Percentiles rank a stretch among this genome's conserved stretches.
Conservation (phyloP, 2,888 invertebrate species). For the Argyresthia albistria region DNA sequence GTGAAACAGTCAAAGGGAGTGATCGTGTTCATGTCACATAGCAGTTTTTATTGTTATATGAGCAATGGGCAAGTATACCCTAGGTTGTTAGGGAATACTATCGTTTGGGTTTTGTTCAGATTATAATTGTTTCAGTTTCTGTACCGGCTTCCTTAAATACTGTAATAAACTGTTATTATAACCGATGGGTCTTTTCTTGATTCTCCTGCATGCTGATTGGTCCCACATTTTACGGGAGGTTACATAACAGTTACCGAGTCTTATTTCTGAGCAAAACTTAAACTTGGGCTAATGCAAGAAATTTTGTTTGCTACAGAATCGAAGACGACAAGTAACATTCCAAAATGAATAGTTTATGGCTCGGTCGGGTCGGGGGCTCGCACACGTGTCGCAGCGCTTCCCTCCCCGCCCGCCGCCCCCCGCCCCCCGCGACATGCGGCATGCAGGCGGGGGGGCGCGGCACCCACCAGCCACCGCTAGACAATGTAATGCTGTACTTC, state of each 20-base stretch:
- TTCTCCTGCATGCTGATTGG: conserved; percentile 57
- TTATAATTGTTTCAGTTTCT: conserved; percentile 50
- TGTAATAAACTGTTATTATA: conserved; percentile 63
- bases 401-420: neutral
- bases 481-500: conserved; percentile 1
- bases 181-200: conserved; percentile 63
- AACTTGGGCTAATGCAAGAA: conserved; percentile 18
- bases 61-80: conserved; percentile 30
- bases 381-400: neutral
- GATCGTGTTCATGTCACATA: conserved; percentile 29
- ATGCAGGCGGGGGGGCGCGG: neutral
- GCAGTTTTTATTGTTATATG: conserved; percentile 63
- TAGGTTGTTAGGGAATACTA: conserved; percentile 32
- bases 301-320: conserved; percentile 65
- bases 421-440: too few relatives aligned
- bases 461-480: neutral
- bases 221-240: conserved; percentile 9
- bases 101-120: conserved; percentile 32
- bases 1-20: neutral
- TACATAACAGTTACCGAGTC: neutral
- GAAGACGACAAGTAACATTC: conserved; percentile 66
- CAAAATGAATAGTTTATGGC: conserved; percentile 39
- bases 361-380: conserved; percentile 2
- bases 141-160: conserved; percentile 26
- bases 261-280: neutral